Evolutionary conservation across 1,140 invertebrate genomes (phyloP).

Genomic region (Delia radicum): DNA sequence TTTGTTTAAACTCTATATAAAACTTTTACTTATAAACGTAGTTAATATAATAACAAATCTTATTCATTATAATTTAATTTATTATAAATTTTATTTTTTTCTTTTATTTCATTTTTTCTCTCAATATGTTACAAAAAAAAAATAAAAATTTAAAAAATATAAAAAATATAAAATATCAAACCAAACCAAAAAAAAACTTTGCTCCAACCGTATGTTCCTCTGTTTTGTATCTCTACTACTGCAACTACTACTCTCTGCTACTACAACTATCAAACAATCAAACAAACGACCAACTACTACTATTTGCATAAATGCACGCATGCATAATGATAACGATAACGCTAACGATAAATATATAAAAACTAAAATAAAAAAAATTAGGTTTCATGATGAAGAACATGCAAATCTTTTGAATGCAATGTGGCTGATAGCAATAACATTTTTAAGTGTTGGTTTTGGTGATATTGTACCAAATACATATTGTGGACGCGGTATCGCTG

Average conservation of each 20-base stretch:
- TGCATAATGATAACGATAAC: not conserved
- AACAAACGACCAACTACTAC: not conserved
- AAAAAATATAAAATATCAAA: not conserved
- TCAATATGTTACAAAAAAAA: not conserved
- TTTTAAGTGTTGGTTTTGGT: conserved; percentile 98
- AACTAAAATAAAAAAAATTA: conserved; percentile 53
- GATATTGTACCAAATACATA: conserved; percentile 99
- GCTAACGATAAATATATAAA: not conserved
- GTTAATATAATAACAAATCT: not conserved
- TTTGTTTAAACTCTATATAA: not conserved
- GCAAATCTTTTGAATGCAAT: conserved; percentile 97
- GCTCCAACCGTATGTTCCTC: conserved; percentile 19
- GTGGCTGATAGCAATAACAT: conserved; percentile 98
- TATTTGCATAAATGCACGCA: not conserved
- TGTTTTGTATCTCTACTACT: conserved; percentile 22
- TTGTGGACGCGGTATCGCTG: conserved; percentile 96
- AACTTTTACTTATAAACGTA: not conserved
- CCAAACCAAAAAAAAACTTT: conserved; percentile 4
- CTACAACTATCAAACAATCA: conserved; percentile 2
- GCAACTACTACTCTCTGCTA: no score
- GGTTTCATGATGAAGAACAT: conserved; percentile 95
- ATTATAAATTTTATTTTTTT: conserved; percentile 7
- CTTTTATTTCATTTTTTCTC: conserved; percentile 15
- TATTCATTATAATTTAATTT: conserved; percentile 5
- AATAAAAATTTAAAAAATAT: not conserved